Percentiles rank a stretch among this genome's conserved stretches.
Conservation (phyloP, 2,888 invertebrate genomes). For the Coelinius sp. region DNA sequence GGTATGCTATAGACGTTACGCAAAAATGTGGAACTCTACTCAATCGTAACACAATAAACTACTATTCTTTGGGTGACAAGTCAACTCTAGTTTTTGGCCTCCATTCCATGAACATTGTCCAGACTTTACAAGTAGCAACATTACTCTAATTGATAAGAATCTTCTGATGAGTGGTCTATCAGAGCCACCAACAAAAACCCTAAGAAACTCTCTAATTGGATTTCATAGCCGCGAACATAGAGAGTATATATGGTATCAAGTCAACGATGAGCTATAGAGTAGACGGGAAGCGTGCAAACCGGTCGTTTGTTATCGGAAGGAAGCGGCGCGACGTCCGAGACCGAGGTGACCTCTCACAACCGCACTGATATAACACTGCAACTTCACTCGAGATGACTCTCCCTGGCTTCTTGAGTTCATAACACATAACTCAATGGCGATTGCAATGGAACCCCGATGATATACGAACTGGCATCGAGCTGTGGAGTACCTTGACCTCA, state of each 20-base stretch:
- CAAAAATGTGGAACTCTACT: no score
- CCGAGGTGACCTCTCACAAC: constrained; percentile 47
- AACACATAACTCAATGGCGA: background rate
- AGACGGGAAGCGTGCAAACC: constrained; percentile 49
- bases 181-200: background rate
- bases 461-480: constrained; percentile 44
- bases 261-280: constrained; percentile 26
- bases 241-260: constrained; percentile 40
- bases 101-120: no score
- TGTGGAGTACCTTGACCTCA: constrained; percentile 61
- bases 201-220: background rate
- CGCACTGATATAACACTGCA: constrained; percentile 30
- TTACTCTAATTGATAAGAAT: no score
- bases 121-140: no score
- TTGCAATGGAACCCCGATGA: background rate
- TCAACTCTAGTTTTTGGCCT: no score
- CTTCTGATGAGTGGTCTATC: background rate
- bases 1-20: no score
- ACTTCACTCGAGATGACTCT: background rate
- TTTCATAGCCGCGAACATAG: background rate
- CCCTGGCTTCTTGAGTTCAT: background rate
- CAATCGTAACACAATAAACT: no score
- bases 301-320: constrained; percentile 57
- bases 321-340: constrained; percentile 48
- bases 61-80: no score